Conservation (phyloP, 2,113 vertebrate genomes). For the Anguilla rostrata region DNA sequence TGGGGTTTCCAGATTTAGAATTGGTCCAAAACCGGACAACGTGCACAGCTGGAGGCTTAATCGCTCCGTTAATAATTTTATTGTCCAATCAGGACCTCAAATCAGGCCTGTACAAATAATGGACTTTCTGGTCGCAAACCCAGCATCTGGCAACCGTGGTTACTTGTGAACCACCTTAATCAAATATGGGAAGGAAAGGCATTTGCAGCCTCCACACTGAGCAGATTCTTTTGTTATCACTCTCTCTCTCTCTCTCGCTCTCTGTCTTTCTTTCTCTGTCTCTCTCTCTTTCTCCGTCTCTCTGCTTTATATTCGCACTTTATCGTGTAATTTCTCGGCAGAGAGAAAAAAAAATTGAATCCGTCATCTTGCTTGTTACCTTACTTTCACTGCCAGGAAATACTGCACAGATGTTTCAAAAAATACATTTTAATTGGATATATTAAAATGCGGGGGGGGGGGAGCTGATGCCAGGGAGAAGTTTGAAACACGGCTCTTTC, state of each 20-base stretch:
- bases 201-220: not conserved
- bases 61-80: no score
- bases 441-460: slow-evolving; percentile 12
- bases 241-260: not conserved
- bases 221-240: not conserved
- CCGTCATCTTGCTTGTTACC: not conserved
- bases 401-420: slow-evolving; percentile 2
- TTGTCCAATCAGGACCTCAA: no score
- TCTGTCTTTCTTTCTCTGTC: not conserved
- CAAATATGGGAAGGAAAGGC: not conserved
- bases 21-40: no score
- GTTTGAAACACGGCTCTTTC: not conserved
- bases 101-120: no score
- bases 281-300: not conserved
- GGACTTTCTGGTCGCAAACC: no score
- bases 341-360: not conserved
- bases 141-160: no score
- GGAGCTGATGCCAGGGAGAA: not conserved
- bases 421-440: slow-evolving; percentile 1
- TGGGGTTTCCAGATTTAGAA: no score
- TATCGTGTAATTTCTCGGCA: not conserved
- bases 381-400: not conserved
- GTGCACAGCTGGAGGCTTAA: no score
- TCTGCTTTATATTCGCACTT: not conserved
- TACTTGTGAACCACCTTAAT: not conserved